These are phyloP conservation scores for Pholis gunnellus DNA, from an alignment of 2,113 vertebrate species.

Conservation along the genomic window DNA sequence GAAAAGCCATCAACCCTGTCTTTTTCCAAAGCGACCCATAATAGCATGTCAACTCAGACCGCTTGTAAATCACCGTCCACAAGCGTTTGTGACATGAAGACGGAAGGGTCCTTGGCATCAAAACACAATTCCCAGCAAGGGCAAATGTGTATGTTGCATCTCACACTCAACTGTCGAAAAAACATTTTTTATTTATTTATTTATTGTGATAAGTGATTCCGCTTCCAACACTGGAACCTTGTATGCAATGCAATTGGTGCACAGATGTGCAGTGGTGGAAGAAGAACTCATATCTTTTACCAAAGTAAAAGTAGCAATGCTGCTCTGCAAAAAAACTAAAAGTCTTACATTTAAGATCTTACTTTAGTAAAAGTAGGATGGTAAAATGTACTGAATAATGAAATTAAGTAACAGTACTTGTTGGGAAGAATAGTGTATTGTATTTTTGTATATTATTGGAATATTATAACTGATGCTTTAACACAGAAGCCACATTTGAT, in stretches of 20 bases:
- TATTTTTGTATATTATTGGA: background rate
- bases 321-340: background rate
- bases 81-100: constrained; percentile 57
- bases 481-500: background rate
- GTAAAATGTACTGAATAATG: background rate
- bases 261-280: background rate
- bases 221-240: constrained; percentile 7
- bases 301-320: background rate
- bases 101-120: constrained; percentile 59
- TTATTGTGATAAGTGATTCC: constrained; percentile 58
- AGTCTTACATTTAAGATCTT: background rate
- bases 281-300: background rate
- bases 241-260: background rate
- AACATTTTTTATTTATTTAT: too few species aligned
- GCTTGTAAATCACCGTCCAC: constrained; percentile 63
- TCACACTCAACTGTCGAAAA: constrained; percentile 41
- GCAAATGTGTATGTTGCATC: constrained; percentile 66
- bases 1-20: constrained; percentile 49
- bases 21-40: constrained; percentile 43
- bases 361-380: background rate
- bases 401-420: background rate
- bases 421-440: background rate
- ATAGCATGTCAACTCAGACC: constrained; percentile 47
- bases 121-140: constrained; percentile 54
- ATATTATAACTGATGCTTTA: background rate